Conservation (phyloP, 1,140 invertebrate species). For the Nasonia longicornis region DNA sequence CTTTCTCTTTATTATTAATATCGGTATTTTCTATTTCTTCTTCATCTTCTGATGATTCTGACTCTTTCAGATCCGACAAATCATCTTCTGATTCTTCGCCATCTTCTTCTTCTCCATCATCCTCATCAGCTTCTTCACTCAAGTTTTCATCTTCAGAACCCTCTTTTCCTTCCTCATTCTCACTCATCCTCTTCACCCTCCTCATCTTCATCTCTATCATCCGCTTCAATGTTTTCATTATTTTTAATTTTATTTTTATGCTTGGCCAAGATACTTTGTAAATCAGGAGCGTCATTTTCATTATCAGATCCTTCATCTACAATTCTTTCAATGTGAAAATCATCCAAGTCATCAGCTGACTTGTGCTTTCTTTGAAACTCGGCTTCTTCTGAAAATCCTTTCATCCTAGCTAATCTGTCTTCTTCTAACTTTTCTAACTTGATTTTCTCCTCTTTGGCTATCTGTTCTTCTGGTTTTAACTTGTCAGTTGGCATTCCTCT, state of each 20-base stretch:
- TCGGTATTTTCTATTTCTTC: conserved; percentile 54
- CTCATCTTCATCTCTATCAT: conserved; percentile 53
- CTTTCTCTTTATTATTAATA: not conserved
- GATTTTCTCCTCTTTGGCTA: conserved; percentile 83
- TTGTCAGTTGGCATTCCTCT: conserved; percentile 83
- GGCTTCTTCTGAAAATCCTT: conserved; percentile 69
- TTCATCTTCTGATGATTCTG: conserved; percentile 58
- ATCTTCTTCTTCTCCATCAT: conserved; percentile 19
- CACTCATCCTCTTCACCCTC: conserved; percentile 58
- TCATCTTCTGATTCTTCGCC: conserved; percentile 60
- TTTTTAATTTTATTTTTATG: conserved; percentile 3
- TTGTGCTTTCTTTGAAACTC: conserved; percentile 62
- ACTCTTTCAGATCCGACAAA: conserved; percentile 68
- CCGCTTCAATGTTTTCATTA: conserved; percentile 53
- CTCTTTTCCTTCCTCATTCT: conserved; percentile 58
- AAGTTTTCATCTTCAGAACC: conserved; percentile 58
- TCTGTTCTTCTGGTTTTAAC: conserved; percentile 85
- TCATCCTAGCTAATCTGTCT: conserved; percentile 83
- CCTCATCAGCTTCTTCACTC: conserved; percentile 40
- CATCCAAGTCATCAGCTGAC: conserved; percentile 87
- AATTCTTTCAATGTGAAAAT: conserved; percentile 72
- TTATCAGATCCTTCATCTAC: conserved; percentile 59
- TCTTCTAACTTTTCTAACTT: conserved; percentile 84
- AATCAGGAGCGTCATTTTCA: conserved; percentile 52
- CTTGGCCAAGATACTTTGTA: conserved; percentile 32